Evolutionary conservation across 2,888 invertebrate species (phyloP), one percentile per base, ranked within the genome.

Genomic region (Myopa testacea): DNA sequence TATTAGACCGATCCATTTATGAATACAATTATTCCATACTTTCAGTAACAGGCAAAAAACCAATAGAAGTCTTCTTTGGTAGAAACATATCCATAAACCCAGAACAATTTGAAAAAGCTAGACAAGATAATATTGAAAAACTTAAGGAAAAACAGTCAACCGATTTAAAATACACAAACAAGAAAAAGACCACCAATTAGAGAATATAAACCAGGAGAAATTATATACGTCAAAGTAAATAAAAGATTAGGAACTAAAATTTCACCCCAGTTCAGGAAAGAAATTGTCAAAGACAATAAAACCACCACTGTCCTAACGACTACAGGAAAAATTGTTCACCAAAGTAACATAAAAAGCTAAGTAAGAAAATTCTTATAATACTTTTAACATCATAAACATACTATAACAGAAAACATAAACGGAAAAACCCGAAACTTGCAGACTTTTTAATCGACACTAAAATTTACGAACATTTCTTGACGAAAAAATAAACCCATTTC

Each of bases 191-290:
- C 3, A 38, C 8, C 37, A 37, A 37, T 38, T 16, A 67, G 37
- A 37, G 40, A 16, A 37, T 73, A 73, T 60, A 60, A 34, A 10
- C 63, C 52, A 75, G 78, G 78, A 19, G 71, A 78, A 16, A 63
- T 63, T 5, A 76, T 78, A 37, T 78, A 65, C 16, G 75, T 79
- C n/a, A 77, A 60, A 55, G 62, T 79, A 16, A 78, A 75, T 10
- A 75, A 78, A 67, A 77, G 77, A 71, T 75, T 73, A 75, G 77
- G 79, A 65, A 77, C 73, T 67, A 79, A 81, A 76, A 58, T 78
- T 70, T 76, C 79, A 52, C 77, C 67, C 55, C 69, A 60, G 71
- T 76, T 71, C 37, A 73, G 70, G 62, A 45, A 75, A 67, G 77
- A 74, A 58, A 60, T 73, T 68, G 70, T 75, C 14, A 77, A 76